These are phyloP conservation scores for Marasmarcha lunaedactyla DNA, from an alignment of 2,888 invertebrate genomes.

Conservation along the genomic window DNA sequence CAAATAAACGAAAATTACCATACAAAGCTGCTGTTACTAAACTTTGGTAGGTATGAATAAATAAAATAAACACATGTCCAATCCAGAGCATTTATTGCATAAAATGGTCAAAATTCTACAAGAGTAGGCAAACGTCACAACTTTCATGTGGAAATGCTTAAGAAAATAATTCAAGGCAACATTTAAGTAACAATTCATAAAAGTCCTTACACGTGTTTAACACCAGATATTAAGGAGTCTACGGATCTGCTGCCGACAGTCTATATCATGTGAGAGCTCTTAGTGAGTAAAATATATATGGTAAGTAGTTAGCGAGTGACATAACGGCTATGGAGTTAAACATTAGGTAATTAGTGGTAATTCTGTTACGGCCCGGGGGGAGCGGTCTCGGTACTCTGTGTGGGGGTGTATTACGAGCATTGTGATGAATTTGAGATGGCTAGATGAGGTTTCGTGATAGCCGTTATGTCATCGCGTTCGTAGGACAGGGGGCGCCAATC, in stretches of 20 bases:
- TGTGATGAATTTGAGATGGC: too few relatives aligned
- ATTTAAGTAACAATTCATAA: slow-evolving; percentile 32
- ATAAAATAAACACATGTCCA: slow-evolving; percentile 27
- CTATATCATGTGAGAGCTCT: slow-evolving; percentile 23
- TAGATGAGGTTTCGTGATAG: too few relatives aligned
- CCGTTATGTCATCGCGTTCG: not conserved
- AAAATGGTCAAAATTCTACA: slow-evolving; percentile 69
- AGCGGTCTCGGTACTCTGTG: too few relatives aligned
- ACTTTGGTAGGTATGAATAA: too few relatives aligned
- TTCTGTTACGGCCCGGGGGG: too few relatives aligned
- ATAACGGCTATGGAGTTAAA: too few relatives aligned
- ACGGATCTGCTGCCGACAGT: slow-evolving; percentile 27
- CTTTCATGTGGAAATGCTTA: slow-evolving; percentile 61
- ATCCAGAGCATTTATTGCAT: slow-evolving; percentile 66
- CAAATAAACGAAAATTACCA: too few relatives aligned
- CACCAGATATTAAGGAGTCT: slow-evolving; percentile 31
- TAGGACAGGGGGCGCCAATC: slow-evolving; percentile 68
- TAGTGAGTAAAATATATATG: slow-evolving; percentile 13
- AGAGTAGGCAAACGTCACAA: slow-evolving; percentile 69
- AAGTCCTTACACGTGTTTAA: slow-evolving; percentile 47
- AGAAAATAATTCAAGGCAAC: slow-evolving; percentile 58
- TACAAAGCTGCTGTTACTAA: too few relatives aligned
- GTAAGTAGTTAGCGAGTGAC: not conserved
- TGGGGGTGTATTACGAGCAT: too few relatives aligned
- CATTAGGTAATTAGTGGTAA: slow-evolving; percentile 14